phyloP scores from a whole-genome alignment of 1,140 invertebrate species.

The Drosophila grimshawi region DNA sequence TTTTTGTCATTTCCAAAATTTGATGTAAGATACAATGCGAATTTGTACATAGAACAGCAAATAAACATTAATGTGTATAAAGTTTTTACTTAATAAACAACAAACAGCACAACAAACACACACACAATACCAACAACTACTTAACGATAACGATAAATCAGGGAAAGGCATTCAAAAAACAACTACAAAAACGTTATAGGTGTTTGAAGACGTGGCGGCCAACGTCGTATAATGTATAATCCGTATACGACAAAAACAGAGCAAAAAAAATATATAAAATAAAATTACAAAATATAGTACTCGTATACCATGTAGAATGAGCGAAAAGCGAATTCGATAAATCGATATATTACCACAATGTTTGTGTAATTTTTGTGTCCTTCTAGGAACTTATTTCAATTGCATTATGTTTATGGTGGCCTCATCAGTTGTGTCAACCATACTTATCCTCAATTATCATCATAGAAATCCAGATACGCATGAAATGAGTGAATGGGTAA shows the following conservation, averaged over 20 bases:
- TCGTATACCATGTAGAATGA: constrained; percentile 26
- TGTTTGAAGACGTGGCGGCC: neutral
- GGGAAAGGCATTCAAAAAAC: neutral
- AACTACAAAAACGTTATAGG: constrained; percentile 6
- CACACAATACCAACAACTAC: constrained; percentile 7
- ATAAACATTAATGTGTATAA: constrained; percentile 15
- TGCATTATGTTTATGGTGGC: constrained; percentile 99
- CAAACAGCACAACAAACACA: constrained; percentile 27
- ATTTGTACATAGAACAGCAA: constrained; percentile 25
- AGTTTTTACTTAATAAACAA: constrained; percentile 12
- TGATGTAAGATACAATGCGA: constrained; percentile 22
- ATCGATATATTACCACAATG: constrained; percentile 69
- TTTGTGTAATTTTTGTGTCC: constrained; percentile 85
- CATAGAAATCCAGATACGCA: constrained; percentile 98
- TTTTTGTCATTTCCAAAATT: constrained; percentile 19
- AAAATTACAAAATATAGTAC: neutral
- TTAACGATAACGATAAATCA: constrained; percentile 18
- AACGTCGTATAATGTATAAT: neutral
- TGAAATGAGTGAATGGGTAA: constrained; percentile 99
- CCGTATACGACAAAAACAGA: neutral
- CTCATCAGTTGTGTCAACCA: constrained; percentile 99
- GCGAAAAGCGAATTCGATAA: constrained; percentile 31
- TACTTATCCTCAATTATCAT: constrained; percentile 99
- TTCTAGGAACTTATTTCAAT: constrained; percentile 97
- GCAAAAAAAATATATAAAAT: constrained; percentile 3